phyloP scores from a whole-genome alignment of 2,888 invertebrate species.

The Protula sp. region DNA sequence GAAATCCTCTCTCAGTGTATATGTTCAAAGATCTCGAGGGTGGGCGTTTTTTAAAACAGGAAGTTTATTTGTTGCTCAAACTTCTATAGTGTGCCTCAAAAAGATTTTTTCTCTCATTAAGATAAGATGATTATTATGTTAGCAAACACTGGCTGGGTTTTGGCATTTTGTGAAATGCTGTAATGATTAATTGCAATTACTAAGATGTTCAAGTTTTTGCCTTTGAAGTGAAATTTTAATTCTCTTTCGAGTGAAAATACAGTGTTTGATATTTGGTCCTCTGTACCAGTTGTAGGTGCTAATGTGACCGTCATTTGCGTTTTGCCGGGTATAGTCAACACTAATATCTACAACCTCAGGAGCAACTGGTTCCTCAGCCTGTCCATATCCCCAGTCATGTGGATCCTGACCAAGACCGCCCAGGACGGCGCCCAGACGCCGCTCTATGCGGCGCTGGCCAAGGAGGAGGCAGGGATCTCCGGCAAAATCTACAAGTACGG shows the following conservation, averaged over 20 bases:
- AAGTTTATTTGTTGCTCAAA: too few relatives aligned
- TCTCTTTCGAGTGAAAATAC: too few relatives aligned
- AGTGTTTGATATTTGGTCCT: too few relatives aligned
- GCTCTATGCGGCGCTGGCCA: conserved; percentile 67
- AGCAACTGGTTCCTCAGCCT: conserved; percentile 61
- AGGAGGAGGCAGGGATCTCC: conserved; percentile 60
- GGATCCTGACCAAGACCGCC: conserved; percentile 68
- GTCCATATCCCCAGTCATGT: conserved; percentile 65
- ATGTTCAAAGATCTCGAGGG: background rate
- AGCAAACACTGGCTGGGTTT: too few relatives aligned
- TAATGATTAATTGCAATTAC: too few relatives aligned
- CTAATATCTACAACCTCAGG: conserved; percentile 61
- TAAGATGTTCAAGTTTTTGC: too few relatives aligned
- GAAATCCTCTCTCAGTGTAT: background rate
- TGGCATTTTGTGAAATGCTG: too few relatives aligned
- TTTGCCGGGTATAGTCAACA: conserved; percentile 78
- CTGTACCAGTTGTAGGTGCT: too few relatives aligned
- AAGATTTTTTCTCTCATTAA: too few relatives aligned
- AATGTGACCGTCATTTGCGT: conserved; percentile 71
- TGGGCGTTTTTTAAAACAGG: background rate
- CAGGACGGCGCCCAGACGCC: conserved; percentile 67
- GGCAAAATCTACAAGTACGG: conserved; percentile 77
- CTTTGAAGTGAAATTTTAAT: too few relatives aligned
- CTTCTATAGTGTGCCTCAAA: too few relatives aligned
- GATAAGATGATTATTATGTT: too few relatives aligned